Evolutionary conservation across 2,888 invertebrate species (phyloP).

Genomic region (Harmothoe impar): DNA sequence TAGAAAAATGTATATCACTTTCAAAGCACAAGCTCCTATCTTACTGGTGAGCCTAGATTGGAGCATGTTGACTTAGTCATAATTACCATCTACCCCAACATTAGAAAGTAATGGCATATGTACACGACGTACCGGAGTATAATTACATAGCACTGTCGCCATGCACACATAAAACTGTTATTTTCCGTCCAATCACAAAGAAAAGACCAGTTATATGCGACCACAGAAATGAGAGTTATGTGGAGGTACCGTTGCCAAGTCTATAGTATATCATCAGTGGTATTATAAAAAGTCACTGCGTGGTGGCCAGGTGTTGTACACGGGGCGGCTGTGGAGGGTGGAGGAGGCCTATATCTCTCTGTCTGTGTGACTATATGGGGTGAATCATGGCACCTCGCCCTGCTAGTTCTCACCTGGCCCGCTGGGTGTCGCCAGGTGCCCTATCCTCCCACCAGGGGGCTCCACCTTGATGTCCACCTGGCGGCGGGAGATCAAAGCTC

Average conservation of each 20-base stretch:
- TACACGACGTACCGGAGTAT: too few species aligned
- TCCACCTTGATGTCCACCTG: background rate
- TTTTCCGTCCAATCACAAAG: background rate
- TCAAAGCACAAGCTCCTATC: too few species aligned
- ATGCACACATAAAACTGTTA: too few species aligned
- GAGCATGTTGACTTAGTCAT: too few species aligned
- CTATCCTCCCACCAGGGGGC: background rate
- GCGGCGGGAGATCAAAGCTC: conserved; percentile 1
- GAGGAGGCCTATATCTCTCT: too few species aligned
- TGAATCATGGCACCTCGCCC: conserved; percentile 18
- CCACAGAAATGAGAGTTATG: conserved; percentile 3
- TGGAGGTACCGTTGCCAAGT: background rate
- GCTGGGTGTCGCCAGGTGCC: background rate
- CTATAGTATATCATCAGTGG: background rate
- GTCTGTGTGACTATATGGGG: background rate
- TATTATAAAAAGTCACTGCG: background rate
- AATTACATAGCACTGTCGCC: too few species aligned
- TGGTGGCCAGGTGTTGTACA: background rate
- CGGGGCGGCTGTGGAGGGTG: too few species aligned
- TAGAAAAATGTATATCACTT: too few species aligned
- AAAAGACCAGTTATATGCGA: background rate
- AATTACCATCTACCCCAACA: too few species aligned
- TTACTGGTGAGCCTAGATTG: too few species aligned
- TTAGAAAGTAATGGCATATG: too few species aligned
- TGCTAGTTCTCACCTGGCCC: background rate